These are phyloP conservation scores for Spizaetus ornatus DNA, from an alignment of 2,113 vertebrate genomes.

Conservation along the genomic window DNA sequence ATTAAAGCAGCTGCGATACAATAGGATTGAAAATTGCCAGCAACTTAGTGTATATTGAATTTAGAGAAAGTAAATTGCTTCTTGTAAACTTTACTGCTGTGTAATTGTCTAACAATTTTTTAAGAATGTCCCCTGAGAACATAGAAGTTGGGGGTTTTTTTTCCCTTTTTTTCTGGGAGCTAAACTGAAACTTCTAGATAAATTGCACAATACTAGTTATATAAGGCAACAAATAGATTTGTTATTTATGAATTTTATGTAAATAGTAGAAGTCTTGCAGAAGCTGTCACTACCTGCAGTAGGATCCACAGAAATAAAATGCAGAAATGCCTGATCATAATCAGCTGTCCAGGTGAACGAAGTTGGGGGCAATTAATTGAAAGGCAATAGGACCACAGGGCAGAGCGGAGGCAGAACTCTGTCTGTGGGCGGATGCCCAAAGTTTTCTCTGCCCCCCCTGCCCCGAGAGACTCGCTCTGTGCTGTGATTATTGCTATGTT, in stretches of 20 bases:
- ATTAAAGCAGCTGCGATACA: background rate
- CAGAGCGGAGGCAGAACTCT: background rate
- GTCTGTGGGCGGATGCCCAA: background rate
- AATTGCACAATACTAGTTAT: background rate
- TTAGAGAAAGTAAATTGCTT: constrained; percentile 10
- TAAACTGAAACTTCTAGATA: background rate
- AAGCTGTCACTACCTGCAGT: background rate
- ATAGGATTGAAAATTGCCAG: constrained; percentile 17
- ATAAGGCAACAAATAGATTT: background rate
- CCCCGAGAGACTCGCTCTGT: background rate
- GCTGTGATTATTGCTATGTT: background rate
- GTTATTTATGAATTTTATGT: background rate
- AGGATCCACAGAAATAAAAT: background rate
- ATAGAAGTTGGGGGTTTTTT: background rate
- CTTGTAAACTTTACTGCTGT: background rate
- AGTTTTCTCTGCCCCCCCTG: background rate
- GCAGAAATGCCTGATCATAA: background rate
- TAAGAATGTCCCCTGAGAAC: background rate
- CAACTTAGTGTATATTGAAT: background rate
- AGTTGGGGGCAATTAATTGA: background rate
- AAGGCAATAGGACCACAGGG: background rate
- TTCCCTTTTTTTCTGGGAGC: background rate
- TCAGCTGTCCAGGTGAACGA: rapidly evolving
- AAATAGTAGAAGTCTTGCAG: background rate
- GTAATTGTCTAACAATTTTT: background rate